Base-by-base conservation (phyloP, 1,140 invertebrate species). In the Orchesella cincta region DNA sequence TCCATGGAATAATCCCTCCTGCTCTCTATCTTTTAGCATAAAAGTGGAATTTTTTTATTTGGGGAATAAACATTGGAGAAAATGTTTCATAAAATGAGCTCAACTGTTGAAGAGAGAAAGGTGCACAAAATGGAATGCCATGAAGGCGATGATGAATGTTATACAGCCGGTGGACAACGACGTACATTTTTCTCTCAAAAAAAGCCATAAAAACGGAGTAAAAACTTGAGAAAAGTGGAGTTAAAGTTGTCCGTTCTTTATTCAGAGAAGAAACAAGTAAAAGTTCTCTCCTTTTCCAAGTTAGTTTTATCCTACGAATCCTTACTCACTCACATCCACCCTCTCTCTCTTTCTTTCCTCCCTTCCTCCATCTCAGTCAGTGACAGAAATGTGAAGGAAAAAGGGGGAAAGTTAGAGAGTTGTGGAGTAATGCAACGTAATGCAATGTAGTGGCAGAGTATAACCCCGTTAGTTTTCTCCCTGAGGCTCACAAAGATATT, bases 121-220 rank as follows among this genome's bases (percentile, higher is more conserved):
- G n/a, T n/a, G n/a, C n/a, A n/a, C n/a, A n/a, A n/a, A n/a, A n/a
- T 46, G 39, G 39, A 46, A 46, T 46, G 39, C 18, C 5, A 46
- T 46, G 23, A 23, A 57, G 52, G 52, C 52, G 52, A 57, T 57
- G 52, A 57, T 57, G 52, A 57, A 57, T 57, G 52, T 57, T 26
- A n/a, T 3, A 18, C 52, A 46, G 39, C n/a, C 20, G 8, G 39
- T 46, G 39, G 39, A 46, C 39, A 46, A n/a, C n/a, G n/a, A n/a
- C n/a, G n/a, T n/a, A n/a, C n/a, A n/a, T n/a, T n/a, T n/a, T n/a
- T n/a, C n/a, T n/a, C n/a, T n/a, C n/a, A n/a, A 46, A 46, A 26
- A 57, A 57, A 57, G 23, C 8, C 12, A 57, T 8, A 57, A 57
- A 3, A 57, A 18, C 3, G 3, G 52, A 57, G 23, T 8, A 46